Evolutionary conservation across 2,888 invertebrate species (phyloP), one percentile per base, ranked within the genome.

Genomic region (Dryadula phaetusa): DNA sequence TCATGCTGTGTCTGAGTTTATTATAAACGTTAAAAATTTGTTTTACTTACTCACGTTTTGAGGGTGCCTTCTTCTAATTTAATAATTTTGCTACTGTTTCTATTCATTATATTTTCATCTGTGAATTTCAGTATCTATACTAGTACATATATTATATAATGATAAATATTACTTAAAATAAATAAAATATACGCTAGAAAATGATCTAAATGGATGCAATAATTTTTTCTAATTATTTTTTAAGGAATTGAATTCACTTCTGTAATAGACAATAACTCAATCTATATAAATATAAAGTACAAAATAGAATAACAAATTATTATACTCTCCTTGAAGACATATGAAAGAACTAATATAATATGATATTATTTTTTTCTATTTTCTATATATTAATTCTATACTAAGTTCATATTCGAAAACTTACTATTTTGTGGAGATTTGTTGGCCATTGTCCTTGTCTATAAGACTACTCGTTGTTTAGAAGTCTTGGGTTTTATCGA

Each of bases 1-100:
- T 44, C 14, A 28, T 28, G 0, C 18, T 10, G 18, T 3, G 8
- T 44, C 28, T 12, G 7, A 3, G n/a, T 5, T 22, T 20, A 32
- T 10, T 49, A 47, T 49, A 14, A 18, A n/a, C 2, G 20, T 18
- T n/a, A 49, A 54, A 37, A 47, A 34, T 44, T 47, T 69, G 10
- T 0, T 25, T 75, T 90, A 91, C 91, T 91, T 88, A 91, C 92
- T 92, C 88, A 90, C 90, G 88, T 90, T 91, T 92, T 87, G 83
- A 81, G 72, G 83, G 83, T 73, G 73, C 79, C 74, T 52, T 81
- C 79, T 71, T 87, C 84, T 72, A 85, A 82, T 65, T 74, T 77
- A 37, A 81, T 73, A 66, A 82, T 71, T 69, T 82, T 84, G 28
- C 76, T 79, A 32, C 66, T 69, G 66, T 73, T 77, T 61, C 71